These are phyloP conservation scores for Conus betulinus DNA, from an alignment of 1,140 invertebrate species.

Conservation along the genomic window DNA sequence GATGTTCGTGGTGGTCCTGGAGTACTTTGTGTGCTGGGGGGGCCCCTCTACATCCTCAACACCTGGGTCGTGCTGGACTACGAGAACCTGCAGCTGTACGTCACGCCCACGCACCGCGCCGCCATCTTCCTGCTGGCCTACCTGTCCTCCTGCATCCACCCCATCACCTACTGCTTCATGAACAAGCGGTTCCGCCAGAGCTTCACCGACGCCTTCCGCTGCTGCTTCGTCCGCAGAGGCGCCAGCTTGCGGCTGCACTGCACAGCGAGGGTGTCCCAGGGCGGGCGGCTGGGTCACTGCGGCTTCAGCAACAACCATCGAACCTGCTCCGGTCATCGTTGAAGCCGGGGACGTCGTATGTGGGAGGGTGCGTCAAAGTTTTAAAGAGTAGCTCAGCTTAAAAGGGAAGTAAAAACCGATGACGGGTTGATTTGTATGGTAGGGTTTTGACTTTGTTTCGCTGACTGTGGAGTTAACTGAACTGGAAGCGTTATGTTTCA, in stretches of 20 bases:
- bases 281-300: neutral
- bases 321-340: neutral
- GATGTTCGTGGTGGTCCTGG: slow-evolving; percentile 92
- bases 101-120: slow-evolving; percentile 78
- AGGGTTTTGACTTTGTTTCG: too few species aligned
- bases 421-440: too few species aligned
- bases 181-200: slow-evolving; percentile 90
- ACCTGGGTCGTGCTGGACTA: slow-evolving; percentile 87
- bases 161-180: slow-evolving; percentile 97
- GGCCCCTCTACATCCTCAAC: slow-evolving; percentile 90
- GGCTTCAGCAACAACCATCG: neutral
- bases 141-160: slow-evolving; percentile 91
- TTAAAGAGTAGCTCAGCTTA: too few species aligned
- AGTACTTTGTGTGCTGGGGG: slow-evolving; percentile 97
- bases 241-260: neutral
- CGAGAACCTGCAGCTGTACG: slow-evolving; percentile 77
- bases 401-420: too few species aligned
- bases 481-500: too few species aligned
- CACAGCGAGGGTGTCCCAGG: slow-evolving; percentile 38
- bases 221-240: slow-evolving; percentile 59
- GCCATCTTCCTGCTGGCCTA: slow-evolving; percentile 90
- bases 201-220: slow-evolving; percentile 85
- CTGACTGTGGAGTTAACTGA: too few species aligned
- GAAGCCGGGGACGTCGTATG: neutral
- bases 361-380: neutral